phyloP scores from a whole-genome alignment of 2,797 vertebrate species.

The Rhyacichthys aspro region DNA sequence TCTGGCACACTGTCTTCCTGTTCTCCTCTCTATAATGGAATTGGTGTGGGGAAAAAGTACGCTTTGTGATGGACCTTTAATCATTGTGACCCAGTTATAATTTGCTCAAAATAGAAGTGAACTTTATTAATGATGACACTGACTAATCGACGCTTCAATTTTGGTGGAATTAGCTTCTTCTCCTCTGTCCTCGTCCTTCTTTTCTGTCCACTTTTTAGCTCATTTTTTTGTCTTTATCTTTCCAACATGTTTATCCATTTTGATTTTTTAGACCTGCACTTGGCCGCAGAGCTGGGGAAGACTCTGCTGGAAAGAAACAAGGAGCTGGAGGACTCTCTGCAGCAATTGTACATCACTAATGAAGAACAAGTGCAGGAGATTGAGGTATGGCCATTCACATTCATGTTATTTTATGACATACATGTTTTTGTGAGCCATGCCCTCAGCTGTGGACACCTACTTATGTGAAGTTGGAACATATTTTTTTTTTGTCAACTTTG shows the following conservation, averaged over 20 bases:
- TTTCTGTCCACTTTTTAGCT: too few species aligned
- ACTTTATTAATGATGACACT: slow-evolving; percentile 26
- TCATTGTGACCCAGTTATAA: slow-evolving; percentile 33
- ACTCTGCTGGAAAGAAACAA: slow-evolving; percentile 96
- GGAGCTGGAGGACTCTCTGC: slow-evolving; percentile 96
- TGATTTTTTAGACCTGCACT: slow-evolving; percentile 84
- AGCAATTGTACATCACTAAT: slow-evolving; percentile 97
- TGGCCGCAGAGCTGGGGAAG: slow-evolving; percentile 93
- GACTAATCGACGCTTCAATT: slow-evolving; percentile 15
- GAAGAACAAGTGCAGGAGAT: slow-evolving; percentile 99
- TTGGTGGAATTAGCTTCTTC: neutral
- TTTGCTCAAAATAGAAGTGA: slow-evolving; percentile 50
- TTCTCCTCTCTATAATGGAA: slow-evolving; percentile 28
- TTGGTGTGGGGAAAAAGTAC: slow-evolving; percentile 5
- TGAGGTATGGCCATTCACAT: slow-evolving; percentile 80
- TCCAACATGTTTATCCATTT: neutral
- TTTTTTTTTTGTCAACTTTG: too few species aligned
- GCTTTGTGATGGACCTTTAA: slow-evolving; percentile 17
- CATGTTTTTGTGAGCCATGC: too few species aligned
- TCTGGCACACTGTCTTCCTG: slow-evolving; percentile 6
- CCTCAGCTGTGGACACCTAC: too few species aligned
- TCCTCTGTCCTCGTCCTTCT: neutral
- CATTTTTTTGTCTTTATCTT: neutral
- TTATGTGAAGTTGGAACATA: too few species aligned
- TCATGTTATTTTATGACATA: too few species aligned